Evolutionary conservation across 2,797 vertebrate species (phyloP), one percentile per base, ranked within the genome.

Genomic region (Tarsius wallacei): DNA sequence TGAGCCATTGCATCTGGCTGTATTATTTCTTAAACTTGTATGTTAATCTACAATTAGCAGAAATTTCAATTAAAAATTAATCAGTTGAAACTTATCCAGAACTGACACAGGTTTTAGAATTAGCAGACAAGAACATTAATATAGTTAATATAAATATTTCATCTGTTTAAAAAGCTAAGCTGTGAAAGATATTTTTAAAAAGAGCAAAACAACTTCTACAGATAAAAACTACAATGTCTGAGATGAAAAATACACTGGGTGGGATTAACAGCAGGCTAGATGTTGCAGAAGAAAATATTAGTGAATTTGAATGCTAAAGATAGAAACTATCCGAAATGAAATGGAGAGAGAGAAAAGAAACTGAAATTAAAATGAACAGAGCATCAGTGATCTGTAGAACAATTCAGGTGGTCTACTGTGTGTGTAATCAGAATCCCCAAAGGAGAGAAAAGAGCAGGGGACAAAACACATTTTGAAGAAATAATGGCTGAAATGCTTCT

Each of bases 321-420:
- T 8, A 94, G 53, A 97, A 93, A 91, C 14, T 24, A 89, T n/a
- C 33, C 21, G 92, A 94, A 96, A 77, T 68, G 31, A 59, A 87
- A 91, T 0, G 68, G 8, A 61, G 14, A 61, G 14, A 1, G 33
- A 74, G 49, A 53, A 33, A 42, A 49, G 22, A 9, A 10, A 42
- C 7, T 68, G 19, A 55, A 92, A 42, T 82, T n/a, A 80, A 87
- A 84, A 82, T 4, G 14, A 49, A 73, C 2, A 81, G n/a, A 85
- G 24, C 28, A 70, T 87, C 66, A 84, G 2, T 61, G 55, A 94
- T 73, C 1, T 59, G 8, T 42, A 42, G 42, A 42, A 42, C 42
- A 42, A 42, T 42, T 42, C 42, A 42, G 42, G 4, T 42, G 42
- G n/a, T n/a, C n/a, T 42, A 42, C 42, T 42, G 42, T 42, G 42